Evolutionary conservation across 2,888 invertebrate genomes (phyloP).

Genomic region (Melanargia galathea): DNA sequence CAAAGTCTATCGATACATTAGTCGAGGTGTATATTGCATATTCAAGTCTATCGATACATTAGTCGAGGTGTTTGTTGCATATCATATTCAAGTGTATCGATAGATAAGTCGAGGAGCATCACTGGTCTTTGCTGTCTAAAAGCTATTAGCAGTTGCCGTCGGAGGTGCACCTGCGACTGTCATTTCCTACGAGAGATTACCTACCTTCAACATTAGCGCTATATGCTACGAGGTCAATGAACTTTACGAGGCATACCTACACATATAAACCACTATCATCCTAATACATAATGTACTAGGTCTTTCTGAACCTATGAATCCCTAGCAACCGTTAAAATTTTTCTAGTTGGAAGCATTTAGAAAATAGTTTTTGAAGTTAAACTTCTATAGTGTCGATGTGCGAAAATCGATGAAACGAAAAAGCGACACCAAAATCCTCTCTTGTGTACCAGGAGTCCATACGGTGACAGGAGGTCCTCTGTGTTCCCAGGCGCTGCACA

Average conservation of each 20-base stretch:
- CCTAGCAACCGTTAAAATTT: too few species aligned
- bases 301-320: too few species aligned
- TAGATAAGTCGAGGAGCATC: constrained; percentile 39
- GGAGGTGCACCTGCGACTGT: constrained; percentile 73
- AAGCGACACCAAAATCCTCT: too few species aligned
- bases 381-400: too few species aligned
- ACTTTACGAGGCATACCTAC: not conserved
- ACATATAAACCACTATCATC: not conserved
- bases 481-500: too few species aligned
- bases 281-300: not conserved
- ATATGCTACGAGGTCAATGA: constrained; percentile 18
- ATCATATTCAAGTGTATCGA: constrained; percentile 20
- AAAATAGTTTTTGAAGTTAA: too few species aligned
- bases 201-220: constrained; percentile 48
- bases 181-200: constrained; percentile 79
- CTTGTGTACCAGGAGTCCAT: too few species aligned
- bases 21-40: too few species aligned
- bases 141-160: constrained; percentile 79
- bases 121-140: constrained; percentile 72
- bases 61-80: not conserved
- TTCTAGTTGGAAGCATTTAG: too few species aligned
- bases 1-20: too few species aligned
- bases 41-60: not conserved
- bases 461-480: too few species aligned
- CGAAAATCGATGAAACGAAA: too few species aligned